These are phyloP conservation scores for Porites divaricata DNA, from an alignment of 92 coral and sea anemone genomes.

Conservation along the genomic window DNA sequence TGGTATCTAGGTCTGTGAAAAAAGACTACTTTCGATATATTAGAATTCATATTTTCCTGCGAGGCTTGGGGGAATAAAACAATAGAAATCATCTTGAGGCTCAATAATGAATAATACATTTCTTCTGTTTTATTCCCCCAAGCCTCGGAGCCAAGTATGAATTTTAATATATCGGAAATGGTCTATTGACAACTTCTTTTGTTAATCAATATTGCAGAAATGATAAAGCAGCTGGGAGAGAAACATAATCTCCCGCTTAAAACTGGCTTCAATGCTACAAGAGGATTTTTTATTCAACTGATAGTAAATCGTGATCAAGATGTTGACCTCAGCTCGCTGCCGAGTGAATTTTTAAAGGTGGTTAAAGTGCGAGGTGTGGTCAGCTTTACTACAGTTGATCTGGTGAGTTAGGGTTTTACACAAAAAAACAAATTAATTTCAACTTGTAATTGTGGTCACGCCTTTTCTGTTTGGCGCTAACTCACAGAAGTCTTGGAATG, in stretches of 20 bases:
- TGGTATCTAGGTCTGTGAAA: too few relatives aligned
- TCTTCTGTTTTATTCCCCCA: too few relatives aligned
- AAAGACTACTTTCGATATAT: too few relatives aligned
- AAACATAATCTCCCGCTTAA: constrained; percentile 88
- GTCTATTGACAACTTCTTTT: background rate
- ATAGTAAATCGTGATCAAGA: constrained; percentile 70
- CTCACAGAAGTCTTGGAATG: too few relatives aligned
- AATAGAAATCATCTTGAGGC: too few relatives aligned
- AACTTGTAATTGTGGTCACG: too few relatives aligned
- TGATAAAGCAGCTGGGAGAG: constrained; percentile 86
- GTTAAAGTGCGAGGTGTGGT: constrained; percentile 76
- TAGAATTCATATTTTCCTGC: too few relatives aligned
- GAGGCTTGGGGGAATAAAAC: too few relatives aligned
- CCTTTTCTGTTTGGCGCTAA: too few relatives aligned
- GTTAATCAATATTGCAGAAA: constrained; percentile 56
- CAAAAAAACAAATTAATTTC: background rate
- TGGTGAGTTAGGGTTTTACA: constrained; percentile 63
- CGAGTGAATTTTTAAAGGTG: constrained; percentile 84
- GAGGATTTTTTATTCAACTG: constrained; percentile 91
- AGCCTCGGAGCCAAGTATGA: too few relatives aligned
- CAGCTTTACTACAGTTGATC: constrained; percentile 86
- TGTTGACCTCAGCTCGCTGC: constrained; percentile 68
- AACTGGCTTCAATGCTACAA: constrained; percentile 87
- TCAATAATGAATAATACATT: too few relatives aligned
- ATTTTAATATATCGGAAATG: too few relatives aligned